These are phyloP conservation scores for Panthera tigris DNA, from an alignment of 2,113 vertebrate genomes.

Conservation along the genomic window DNA sequence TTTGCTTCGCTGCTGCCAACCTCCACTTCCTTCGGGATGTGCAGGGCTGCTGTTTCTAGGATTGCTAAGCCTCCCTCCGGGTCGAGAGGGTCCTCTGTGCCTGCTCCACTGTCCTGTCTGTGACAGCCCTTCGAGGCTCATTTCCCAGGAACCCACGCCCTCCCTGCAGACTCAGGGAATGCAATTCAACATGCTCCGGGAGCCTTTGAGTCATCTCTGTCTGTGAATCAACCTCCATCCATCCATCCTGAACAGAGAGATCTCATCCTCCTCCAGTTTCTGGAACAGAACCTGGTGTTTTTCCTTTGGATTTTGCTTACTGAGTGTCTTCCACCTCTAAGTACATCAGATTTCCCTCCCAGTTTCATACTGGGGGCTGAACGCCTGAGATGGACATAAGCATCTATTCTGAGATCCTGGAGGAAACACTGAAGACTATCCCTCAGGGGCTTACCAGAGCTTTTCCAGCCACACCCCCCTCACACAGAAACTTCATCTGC, in stretches of 20 bases:
- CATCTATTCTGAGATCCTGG: not conserved
- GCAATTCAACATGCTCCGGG: not conserved
- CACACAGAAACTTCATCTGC: not conserved
- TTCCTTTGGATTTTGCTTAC: slow-evolving; percentile 47
- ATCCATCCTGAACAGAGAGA: slow-evolving; percentile 23
- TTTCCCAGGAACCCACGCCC: not conserved
- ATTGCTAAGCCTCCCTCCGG: not conserved
- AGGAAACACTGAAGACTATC: not conserved
- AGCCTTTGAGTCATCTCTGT: slow-evolving; percentile 55
- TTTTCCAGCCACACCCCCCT: not conserved
- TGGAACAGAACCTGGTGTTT: slow-evolving; percentile 53
- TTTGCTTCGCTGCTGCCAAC: not conserved
- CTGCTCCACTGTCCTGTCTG: not conserved
- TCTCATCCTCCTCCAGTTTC: slow-evolving; percentile 59
- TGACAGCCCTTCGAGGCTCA: not conserved
- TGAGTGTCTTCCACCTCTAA: slow-evolving; percentile 7
- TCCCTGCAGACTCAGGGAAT: not conserved
- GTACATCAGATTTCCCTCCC: not conserved
- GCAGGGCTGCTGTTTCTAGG: not conserved
- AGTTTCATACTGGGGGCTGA: not conserved
- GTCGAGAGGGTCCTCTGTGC: not conserved
- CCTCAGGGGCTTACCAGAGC: not conserved
- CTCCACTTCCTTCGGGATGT: not conserved
- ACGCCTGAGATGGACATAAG: not conserved
- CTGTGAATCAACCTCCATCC: slow-evolving; percentile 55